Evolutionary conservation across 2,888 invertebrate genomes (phyloP).

Genomic region (Desoria tigrina): DNA sequence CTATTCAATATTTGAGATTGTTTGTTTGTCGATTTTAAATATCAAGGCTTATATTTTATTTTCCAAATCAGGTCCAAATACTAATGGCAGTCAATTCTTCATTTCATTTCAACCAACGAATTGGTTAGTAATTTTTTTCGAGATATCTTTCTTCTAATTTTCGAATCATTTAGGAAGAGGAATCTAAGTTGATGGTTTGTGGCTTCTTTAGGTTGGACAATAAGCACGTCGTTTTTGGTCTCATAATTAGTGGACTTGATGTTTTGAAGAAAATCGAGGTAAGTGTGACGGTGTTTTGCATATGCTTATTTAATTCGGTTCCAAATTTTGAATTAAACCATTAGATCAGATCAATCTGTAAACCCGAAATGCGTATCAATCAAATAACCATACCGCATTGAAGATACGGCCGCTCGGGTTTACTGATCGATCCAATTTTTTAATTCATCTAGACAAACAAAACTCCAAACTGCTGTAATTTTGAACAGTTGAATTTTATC

Average conservation of each 20-base stretch:
- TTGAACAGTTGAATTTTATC: no score
- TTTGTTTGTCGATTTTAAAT: not conserved
- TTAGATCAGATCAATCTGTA: not conserved
- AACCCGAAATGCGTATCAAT: not conserved
- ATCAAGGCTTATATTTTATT: no score
- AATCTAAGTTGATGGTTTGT: no score
- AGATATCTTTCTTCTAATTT: no score
- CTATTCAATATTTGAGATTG: not conserved
- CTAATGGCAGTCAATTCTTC: slow-evolving; percentile 98
- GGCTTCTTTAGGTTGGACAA: slow-evolving; percentile 81
- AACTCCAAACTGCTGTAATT: no score
- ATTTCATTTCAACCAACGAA: slow-evolving; percentile 77
- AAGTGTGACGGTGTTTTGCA: slow-evolving; percentile 42
- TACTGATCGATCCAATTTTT: no score
- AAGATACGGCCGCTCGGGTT: no score
- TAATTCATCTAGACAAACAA: no score
- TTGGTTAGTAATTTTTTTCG: slow-evolving; percentile 62
- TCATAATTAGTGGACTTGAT: slow-evolving; percentile 89
- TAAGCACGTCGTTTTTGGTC: slow-evolving; percentile 97
- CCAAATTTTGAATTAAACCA: not conserved
- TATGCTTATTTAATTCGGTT: no score
- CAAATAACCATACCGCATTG: no score
- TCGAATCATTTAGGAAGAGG: no score
- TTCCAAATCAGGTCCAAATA: slow-evolving; percentile 70
- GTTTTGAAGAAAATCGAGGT: slow-evolving; percentile 86